Evolutionary conservation across 2,113 vertebrate species (phyloP), one percentile per base, ranked within the genome.

Genomic region (Glaucidium brasilianum): DNA sequence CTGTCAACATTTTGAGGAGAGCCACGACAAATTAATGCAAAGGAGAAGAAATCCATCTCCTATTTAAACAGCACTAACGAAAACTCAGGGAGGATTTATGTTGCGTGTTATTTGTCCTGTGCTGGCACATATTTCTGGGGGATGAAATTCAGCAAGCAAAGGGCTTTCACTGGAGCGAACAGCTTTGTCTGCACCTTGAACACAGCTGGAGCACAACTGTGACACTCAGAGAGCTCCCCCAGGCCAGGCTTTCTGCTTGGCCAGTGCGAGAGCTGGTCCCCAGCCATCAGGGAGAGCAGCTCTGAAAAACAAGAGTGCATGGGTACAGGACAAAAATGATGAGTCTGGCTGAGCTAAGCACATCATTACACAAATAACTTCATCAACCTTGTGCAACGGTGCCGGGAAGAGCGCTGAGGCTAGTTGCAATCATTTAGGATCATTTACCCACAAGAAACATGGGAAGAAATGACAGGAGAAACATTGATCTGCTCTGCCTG

Each of bases 391-490:
- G 45, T 5, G 35, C 64, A 62, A 20, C 9, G 0, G 43, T 34
- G 72, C 62, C 87, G 62, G 49, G 52, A 29, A 88, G 68, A 80
- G 68, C 10, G 0, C 60, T 10, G 64, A 78, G 80, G 67, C 56
- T 49, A 25, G n/a, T 1, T 12, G 25, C 43, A 66, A 60, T 52
- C 80, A 15, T 58, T 71, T 47, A 86, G 79, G 56, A 94, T 74
- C 77, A 37, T 73, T 86, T 18, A 63, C 29, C 50, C 85, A 27
- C 55, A 30, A 35, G 52, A 50, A 89, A 41, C 47, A 78, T 49
- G 30, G 56, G 76, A 56, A 39, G 62, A 96, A 93, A 91, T 32
- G 69, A 77, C 68, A 95, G 85, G 79, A 92, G 94, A 30, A 92
- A 86, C 16, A 56, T 86, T 88, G 50, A 27, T 89, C 79, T 78